Evolutionary conservation across 2,888 invertebrate genomes (phyloP).

Genomic region (Dione juno): DNA sequence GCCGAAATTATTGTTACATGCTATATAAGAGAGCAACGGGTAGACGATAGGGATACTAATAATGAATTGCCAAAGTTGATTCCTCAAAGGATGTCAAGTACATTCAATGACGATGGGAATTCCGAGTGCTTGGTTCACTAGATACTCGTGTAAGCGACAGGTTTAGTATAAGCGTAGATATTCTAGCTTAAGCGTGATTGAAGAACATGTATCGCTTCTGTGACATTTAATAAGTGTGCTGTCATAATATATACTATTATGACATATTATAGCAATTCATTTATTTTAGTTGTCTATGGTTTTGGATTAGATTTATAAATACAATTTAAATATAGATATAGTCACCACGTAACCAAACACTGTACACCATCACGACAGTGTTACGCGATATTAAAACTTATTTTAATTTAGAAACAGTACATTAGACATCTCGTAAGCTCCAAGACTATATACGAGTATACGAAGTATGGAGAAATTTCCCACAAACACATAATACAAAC

Average conservation of each 20-base stretch:
- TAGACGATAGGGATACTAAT: background rate
- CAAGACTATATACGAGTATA: background rate
- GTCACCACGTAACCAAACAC: no score
- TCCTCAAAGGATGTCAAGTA: conserved; percentile 3
- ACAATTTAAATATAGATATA: no score
- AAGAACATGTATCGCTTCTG: background rate
- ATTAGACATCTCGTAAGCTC: background rate
- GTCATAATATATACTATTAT: no score
- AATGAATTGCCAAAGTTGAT: conserved; percentile 9
- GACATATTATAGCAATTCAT: no score
- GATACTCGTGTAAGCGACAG: conserved; percentile 14
- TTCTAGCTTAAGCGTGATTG: background rate
- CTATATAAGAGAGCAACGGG: background rate
- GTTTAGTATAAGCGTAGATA: conserved; percentile 2
- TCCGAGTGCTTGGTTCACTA: background rate
- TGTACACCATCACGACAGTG: no score
- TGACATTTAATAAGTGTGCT: background rate
- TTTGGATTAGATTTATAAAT: no score
- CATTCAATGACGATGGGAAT: conserved; percentile 2
- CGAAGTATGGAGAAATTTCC: conserved; percentile 27
- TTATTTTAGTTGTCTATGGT: no score
- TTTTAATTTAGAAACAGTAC: background rate
- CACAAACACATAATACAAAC: conserved; percentile 60
- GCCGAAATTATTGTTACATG: background rate
- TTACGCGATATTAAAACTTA: background rate